A percentile compares a stretch with the other conserved stretches of the same genome.
phyloP scores from a whole-genome alignment of 2,113 vertebrate genomes.

The Antechinus stuartii region DNA sequence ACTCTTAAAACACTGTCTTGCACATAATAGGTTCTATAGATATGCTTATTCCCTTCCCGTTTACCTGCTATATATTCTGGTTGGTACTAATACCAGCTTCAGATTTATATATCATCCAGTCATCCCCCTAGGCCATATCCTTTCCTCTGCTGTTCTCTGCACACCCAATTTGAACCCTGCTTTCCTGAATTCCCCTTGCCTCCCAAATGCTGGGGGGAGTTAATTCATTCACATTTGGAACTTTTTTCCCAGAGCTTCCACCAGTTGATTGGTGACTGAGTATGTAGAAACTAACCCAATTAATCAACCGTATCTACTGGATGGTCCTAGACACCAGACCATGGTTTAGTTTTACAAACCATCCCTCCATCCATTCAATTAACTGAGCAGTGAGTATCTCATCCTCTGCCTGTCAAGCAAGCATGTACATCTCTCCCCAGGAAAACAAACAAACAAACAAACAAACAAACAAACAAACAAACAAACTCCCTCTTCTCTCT shows the following conservation, averaged over 20 bases:
- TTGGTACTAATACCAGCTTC: neutral
- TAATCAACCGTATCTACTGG: neutral
- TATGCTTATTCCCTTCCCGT: neutral
- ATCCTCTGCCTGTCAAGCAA: neutral
- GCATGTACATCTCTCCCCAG: neutral
- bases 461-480: neutral
- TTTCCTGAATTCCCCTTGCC: neutral
- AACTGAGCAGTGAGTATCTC: neutral
- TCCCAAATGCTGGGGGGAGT: neutral
- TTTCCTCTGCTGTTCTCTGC: neutral
- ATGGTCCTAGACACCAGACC: neutral
- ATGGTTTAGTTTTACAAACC: neutral
- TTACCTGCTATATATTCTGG: neutral
- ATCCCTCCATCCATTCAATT: neutral
- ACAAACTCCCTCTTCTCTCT: neutral
- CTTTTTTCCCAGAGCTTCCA: neutral
- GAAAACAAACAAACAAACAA: too few relatives aligned
- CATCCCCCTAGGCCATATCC: neutral
- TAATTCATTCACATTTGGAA: neutral
- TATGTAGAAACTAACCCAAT: neutral
- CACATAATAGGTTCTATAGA: neutral
- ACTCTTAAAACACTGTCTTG: neutral
- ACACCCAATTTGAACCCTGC: neutral
- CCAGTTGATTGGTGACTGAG: neutral
- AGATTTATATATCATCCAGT: neutral